Percentiles rank a stretch among this genome's conserved stretches.
These are phyloP conservation scores for Pseudochaenichthys georgianus DNA, from an alignment of 2,797 vertebrate genomes.

Conservation along the genomic window DNA sequence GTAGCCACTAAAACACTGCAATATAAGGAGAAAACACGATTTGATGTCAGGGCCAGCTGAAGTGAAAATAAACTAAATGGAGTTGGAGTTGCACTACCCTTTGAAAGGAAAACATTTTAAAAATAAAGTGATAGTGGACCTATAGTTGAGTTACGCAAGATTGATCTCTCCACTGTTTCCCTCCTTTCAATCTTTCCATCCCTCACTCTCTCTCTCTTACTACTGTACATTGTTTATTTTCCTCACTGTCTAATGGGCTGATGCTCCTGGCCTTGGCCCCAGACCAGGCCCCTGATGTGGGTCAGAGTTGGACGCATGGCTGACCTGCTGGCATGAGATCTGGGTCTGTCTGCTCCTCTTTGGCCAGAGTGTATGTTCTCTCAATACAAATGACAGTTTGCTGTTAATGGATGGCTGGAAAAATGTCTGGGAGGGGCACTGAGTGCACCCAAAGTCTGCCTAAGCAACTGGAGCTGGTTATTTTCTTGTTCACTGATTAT, in stretches of 20 bases:
- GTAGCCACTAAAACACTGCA: constrained; percentile 32
- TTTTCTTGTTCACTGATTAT: neutral
- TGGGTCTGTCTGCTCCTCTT: constrained; percentile 38
- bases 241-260: constrained; percentile 29
- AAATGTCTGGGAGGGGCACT: constrained; percentile 4
- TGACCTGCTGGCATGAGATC: constrained; percentile 55
- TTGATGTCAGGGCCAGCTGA: constrained; percentile 28
- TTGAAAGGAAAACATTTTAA: constrained; percentile 16
- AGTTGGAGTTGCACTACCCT: neutral
- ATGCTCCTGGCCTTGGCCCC: constrained; percentile 40
- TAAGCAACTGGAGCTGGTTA: neutral
- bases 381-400: constrained; percentile 8
- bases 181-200: too few species aligned
- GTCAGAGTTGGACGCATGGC: constrained; percentile 55
- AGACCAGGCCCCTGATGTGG: constrained; percentile 54
- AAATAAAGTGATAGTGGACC: constrained; percentile 12
- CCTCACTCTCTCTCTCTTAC: too few species aligned
- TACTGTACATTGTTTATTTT: neutral
- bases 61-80: constrained; percentile 33
- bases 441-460: neutral
- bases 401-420: constrained; percentile 5
- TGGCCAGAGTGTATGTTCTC: constrained; percentile 38
- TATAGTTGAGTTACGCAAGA: neutral
- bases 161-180: constrained; percentile 6
- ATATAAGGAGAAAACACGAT: constrained; percentile 33